These are phyloP conservation scores for Gallinago stenura DNA, from an alignment of 2,797 vertebrate species.

Conservation along the genomic window DNA sequence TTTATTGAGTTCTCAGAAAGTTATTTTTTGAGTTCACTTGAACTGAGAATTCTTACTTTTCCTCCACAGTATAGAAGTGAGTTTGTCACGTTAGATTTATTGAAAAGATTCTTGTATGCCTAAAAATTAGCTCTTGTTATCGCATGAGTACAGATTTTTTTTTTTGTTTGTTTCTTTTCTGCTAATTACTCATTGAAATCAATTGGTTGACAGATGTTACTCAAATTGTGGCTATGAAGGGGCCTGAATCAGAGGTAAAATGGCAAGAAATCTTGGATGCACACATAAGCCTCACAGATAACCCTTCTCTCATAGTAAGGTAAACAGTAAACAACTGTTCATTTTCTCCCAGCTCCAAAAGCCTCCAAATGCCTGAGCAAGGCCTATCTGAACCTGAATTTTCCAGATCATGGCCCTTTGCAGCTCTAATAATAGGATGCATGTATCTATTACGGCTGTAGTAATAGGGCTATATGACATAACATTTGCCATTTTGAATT, in stretches of 20 bases:
- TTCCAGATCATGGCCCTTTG: not conserved
- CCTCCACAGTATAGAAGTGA: not conserved
- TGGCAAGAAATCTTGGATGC: not conserved
- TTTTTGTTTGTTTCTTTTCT: slow-evolving; percentile 13
- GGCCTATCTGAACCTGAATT: not conserved
- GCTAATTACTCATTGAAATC: not conserved
- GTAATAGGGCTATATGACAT: not conserved
- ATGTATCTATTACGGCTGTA: not conserved
- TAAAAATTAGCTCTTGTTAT: not conserved
- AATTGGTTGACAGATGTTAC: slow-evolving; percentile 3
- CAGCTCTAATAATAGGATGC: not conserved
- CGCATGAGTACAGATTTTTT: not conserved
- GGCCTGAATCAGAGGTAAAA: not conserved
- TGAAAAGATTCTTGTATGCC: not conserved
- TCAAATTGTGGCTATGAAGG: not conserved
- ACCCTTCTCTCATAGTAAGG: not conserved
- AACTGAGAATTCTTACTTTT: not conserved
- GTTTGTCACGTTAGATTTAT: not conserved
- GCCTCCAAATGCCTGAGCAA: not conserved
- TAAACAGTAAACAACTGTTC: not conserved
- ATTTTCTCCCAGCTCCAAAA: not conserved
- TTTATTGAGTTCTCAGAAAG: slow-evolving; percentile 35
- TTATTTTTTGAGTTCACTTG: not conserved
- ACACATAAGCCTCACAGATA: not conserved
- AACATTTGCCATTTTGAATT: not conserved